Evolutionary conservation across 2,113 vertebrate genomes (phyloP), one percentile per base, ranked within the genome.

Genomic region (Oreocharis arfaki): DNA sequence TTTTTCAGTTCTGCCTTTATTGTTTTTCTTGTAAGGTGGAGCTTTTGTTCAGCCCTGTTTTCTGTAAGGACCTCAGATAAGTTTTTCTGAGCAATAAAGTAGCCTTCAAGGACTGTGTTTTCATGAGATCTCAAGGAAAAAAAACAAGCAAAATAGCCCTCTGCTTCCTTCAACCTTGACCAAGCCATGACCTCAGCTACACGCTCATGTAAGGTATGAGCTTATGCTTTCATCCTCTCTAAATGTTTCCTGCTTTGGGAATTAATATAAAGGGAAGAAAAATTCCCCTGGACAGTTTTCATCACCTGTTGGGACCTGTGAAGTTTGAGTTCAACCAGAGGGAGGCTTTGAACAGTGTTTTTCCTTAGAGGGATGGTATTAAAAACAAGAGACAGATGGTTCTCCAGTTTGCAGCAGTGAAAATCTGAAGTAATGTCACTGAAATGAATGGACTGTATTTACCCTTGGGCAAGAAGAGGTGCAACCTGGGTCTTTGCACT

Each of bases 301-400:
- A 63, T 76, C 59, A 46, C 35, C 22, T 64, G 2, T 49, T 11
- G 4, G 39, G 39, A 86, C 22, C n/a, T 55, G 11, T 83, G 70
- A 28, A 89, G 26, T 61, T 65, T 39, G 39, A 64, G 30, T 93
- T 87, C 32, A 83, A 13, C 41, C 0, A 0, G 56, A 87, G 74
- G 52, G 61, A 83, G 61, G 44, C 61, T 87, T 90, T 89, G 69
- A 94, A 47, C 39, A 69, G 52, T 52, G 74, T 75, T 93, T 64
- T n/a, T 59, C 32, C 61, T 79, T 28, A 28, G 63, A 69, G 61
- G 49, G 21, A 22, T 80, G 26, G 52, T 57, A 49, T 76, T 88
- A 69, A 94, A 93, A 68, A 75, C 16, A 44, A 67, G 17, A 83
- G 60, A 50, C 1, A 53, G 37, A 35, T 0, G 0, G 85, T 91